Evolutionary conservation across 1,140 invertebrate genomes (phyloP), one percentile per base, ranked within the genome.

Genomic region (Leptopilina boulardi): DNA sequence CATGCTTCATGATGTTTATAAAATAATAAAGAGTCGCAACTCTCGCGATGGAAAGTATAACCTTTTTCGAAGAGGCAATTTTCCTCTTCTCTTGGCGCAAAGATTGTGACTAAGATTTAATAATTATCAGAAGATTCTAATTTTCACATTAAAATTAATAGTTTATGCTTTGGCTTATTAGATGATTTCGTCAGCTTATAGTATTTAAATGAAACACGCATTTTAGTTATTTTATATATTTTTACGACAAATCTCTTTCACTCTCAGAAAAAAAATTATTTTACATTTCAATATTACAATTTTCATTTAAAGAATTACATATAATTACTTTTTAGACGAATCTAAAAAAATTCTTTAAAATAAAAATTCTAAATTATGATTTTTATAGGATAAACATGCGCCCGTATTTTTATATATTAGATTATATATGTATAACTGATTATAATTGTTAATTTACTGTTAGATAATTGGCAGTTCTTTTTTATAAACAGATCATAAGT

Each of bases 1-100:
- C 59, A 66, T 66, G 59, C 59, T 34, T n/a, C 59, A 66, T 13
- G 3, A 23, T 34, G 23, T 66, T 66, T 30, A 66, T 66, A 66
- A 66, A 66, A 66, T 66, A 66, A 66, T 34, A 23, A 66, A 66
- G 59, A 66, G 59, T 30, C 4, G 3, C 47, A 51, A 18, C 23
- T 66, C 59, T 66, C 13, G 26, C 11, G 5, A 9, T 66, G 23
- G 59, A 66, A 66, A 66, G 59, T 30, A n/a, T n/a, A 3, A 66
- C 56, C 23, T 66, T 66, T 66, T 66, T 66, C 5, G 0, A 15
- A 30, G 26, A 66, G n/a, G 13, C 4, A 26, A 15, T 66, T 66
- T 66, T 30, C 59, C 11, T 66, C 15, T 30, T 23, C 23, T 15
- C n/a, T n/a, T n/a, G n/a, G 59, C 19, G 21, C 3, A 23, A 13